These are phyloP conservation scores for Eciton burchellii DNA, from an alignment of 1,140 invertebrate species.

Conservation along the genomic window DNA sequence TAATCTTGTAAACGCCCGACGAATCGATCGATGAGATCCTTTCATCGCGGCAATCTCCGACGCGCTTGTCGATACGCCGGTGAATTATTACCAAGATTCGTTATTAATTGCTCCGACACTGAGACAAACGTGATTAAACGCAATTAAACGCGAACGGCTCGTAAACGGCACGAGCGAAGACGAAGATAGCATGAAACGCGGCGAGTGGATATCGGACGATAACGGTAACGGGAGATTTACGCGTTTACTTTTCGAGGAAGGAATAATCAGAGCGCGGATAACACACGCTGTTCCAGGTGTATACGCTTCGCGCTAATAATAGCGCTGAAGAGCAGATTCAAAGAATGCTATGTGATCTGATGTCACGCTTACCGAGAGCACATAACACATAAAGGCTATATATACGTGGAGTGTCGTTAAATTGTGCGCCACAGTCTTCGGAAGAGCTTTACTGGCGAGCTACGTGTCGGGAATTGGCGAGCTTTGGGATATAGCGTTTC, in stretches of 20 bases:
- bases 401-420: too few relatives aligned
- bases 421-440: too few relatives aligned
- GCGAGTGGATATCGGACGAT: not conserved
- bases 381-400: too few relatives aligned
- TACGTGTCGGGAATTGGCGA: too few relatives aligned
- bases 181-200: not conserved
- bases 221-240: not conserved
- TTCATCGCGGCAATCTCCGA: not conserved
- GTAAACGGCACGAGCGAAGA: not conserved
- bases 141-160: too few relatives aligned
- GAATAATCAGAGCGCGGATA: not conserved
- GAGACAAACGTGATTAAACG: not conserved
- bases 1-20: slow-evolving; percentile 11
- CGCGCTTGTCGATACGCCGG: slow-evolving; percentile 10
- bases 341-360: too few relatives aligned
- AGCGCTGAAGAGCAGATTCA: too few relatives aligned
- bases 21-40: not conserved
- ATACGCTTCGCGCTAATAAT: too few relatives aligned
- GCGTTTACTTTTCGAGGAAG: not conserved
- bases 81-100: slow-evolving; percentile 1
- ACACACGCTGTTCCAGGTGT: not conserved
- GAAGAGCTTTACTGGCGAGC: too few relatives aligned
- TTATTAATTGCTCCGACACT: not conserved
- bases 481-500: too few relatives aligned
- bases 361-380: too few relatives aligned